Base-by-base conservation (phyloP, 1,140 invertebrate species). In the Planococcus citri region DNA sequence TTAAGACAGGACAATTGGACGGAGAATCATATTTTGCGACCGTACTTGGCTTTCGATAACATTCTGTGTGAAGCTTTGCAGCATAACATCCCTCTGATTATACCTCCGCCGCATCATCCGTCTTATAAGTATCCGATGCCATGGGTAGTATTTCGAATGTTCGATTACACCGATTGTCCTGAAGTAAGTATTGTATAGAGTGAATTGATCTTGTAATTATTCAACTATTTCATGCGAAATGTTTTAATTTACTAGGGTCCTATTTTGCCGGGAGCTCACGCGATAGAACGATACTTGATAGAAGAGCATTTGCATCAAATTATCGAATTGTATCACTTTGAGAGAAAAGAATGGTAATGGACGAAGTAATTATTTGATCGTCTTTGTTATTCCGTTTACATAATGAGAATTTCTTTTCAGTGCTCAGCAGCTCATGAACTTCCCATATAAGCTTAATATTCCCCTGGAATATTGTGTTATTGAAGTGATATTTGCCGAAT, bases 111-210 rank as follows among this genome's bases (percentile, higher is more conserved):
- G 0, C 94, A 98, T 80, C 90, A 96, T 78, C 90, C 94, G 74
- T 85, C 85, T 27, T 90, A 88, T 76, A 80, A 84, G 22, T 97
- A 98, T 80, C 94, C 96, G 1, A 87, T 95, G 82, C 91, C 92
- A 0, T 86, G 87, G 76, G 91, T 94, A 3, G 89, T 94, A 8
- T 96, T 90, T 81, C 86, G 91, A 57, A 91, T 99, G 86, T 99
- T 99, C 82, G 96, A 98, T 80, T 97, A 98, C 76, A 97, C 95
- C 4, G 96, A 99, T 80, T 97, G 96, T 76, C 94, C 95, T 10
- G 95, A 97, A 80, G 92, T 78, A 71, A 74, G 71, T 72, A 24
- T 2, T 27, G 64, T 70, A n/a, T n/a, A n/a, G n/a, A 57, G 68
- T 57, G 20, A 69, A 4, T 68, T 41, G 61, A 68, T 27, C 64